Evolutionary conservation across 2,797 vertebrate genomes (phyloP).

Genomic region (Onychomys torridus): DNA sequence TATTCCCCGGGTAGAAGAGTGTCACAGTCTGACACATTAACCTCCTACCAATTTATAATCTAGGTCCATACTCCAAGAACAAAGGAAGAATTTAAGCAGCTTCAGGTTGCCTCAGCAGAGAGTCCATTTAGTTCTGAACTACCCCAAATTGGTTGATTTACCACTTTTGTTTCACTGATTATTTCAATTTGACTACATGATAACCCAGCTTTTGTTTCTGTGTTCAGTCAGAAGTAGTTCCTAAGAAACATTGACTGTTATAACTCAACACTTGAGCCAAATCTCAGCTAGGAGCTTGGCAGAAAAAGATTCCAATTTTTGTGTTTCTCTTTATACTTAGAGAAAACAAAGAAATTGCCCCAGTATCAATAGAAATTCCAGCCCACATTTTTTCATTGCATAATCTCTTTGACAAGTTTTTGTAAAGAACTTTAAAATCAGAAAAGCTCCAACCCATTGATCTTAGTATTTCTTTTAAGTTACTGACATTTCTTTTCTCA

Average conservation of each 20-base stretch:
- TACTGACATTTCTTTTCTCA: conserved; percentile 74
- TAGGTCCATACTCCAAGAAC: not conserved
- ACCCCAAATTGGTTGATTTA: conserved; percentile 19
- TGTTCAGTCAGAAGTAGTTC: conserved; percentile 26
- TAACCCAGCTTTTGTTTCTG: conserved; percentile 13
- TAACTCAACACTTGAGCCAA: not conserved
- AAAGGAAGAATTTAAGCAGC: conserved; percentile 54
- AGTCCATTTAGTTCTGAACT: conserved; percentile 34
- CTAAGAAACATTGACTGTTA: not conserved
- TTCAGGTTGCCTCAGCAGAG: conserved; percentile 51
- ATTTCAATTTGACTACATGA: conserved; percentile 37
- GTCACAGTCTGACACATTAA: conserved; percentile 39
- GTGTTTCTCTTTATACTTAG: conserved; percentile 6
- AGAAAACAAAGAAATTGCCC: conserved; percentile 52
- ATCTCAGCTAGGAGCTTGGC: not conserved
- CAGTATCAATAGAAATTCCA: conserved; percentile 28
- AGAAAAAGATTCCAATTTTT: not conserved
- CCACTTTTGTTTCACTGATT: conserved; percentile 45
- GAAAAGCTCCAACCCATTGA: conserved; percentile 70
- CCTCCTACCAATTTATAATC: conserved; percentile 49
- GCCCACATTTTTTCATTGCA: conserved; percentile 56
- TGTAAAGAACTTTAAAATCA: conserved; percentile 70
- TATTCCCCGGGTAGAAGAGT: conserved; percentile 59
- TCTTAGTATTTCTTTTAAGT: conserved; percentile 77
- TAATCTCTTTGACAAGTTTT: conserved; percentile 65